Evolutionary conservation across 2,888 invertebrate species (phyloP).

Genomic region (Phortica okadai): DNA sequence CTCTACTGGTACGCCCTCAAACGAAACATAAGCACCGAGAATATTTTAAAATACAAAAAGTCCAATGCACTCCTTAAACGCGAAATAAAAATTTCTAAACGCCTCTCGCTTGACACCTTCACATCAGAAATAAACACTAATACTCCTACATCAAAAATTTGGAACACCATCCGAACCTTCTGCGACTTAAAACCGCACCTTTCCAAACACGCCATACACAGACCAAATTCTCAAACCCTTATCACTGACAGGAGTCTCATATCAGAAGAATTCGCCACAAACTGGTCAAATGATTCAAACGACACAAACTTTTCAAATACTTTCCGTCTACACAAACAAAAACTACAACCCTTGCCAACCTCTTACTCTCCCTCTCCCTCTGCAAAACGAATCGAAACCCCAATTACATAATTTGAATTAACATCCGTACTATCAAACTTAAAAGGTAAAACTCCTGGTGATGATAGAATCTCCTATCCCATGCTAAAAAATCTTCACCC

Average conservation of each 20-base stretch:
- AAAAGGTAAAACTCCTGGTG: constrained; percentile 29
- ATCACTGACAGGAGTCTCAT: too few relatives aligned
- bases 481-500: constrained; percentile 35
- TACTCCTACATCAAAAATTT: constrained; percentile 12
- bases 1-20: not conserved
- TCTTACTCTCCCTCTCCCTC: not conserved
- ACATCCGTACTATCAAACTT: constrained; percentile 21
- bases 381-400: not conserved
- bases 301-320: constrained; percentile 4
- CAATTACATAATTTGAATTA: constrained; percentile 20
- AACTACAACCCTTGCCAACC: not conserved
- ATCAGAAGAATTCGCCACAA: too few relatives aligned
- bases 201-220: too few relatives aligned
- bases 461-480: constrained; percentile 35
- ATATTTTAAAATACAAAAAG: constrained; percentile 25
- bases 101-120: not conserved
- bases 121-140: too few relatives aligned
- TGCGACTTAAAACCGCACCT: too few relatives aligned
- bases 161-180: too few relatives aligned
- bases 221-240: too few relatives aligned
- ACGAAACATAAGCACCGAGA: constrained; percentile 8
- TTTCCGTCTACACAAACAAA: constrained; percentile 3
- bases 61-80: constrained; percentile 5
- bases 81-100: constrained; percentile 19
- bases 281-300: constrained; percentile 10